phyloP scores from a whole-genome alignment of 2,888 invertebrate species.

The Netelia virgata region DNA sequence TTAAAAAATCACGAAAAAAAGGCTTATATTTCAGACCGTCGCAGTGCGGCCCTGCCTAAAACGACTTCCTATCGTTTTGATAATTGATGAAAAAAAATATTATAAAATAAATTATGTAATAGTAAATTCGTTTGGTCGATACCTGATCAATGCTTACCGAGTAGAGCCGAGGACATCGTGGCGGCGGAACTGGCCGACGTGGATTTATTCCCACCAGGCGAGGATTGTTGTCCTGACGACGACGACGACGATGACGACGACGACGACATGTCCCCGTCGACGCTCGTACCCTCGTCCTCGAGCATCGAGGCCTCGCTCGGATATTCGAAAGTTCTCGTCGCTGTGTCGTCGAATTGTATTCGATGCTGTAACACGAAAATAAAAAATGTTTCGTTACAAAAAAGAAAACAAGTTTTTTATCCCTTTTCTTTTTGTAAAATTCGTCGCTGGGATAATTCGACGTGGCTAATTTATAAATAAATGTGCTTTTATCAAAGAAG shows the following conservation, averaged over 20 bases:
- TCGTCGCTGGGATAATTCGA: slow-evolving; percentile 10
- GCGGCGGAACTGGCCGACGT: slow-evolving; percentile 75
- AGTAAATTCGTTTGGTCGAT: slow-evolving; percentile 48
- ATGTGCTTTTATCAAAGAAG: slow-evolving; percentile 54
- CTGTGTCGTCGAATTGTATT: slow-evolving; percentile 95
- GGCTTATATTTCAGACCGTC: too few relatives aligned
- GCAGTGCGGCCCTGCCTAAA: too few relatives aligned
- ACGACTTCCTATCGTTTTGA: too few relatives aligned
- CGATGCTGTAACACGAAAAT: slow-evolving; percentile 88
- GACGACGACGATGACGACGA: slow-evolving; percentile 64
- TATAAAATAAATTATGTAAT: not conserved
- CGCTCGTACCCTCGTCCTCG: slow-evolving; percentile 86
- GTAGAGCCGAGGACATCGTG: slow-evolving; percentile 79
- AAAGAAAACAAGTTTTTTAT: not conserved
- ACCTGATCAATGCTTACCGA: slow-evolving; percentile 77
- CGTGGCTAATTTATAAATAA: slow-evolving; percentile 63
- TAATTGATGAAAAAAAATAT: too few relatives aligned
- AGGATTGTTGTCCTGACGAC: slow-evolving; percentile 76
- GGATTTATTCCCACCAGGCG: slow-evolving; percentile 76
- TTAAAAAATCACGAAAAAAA: too few relatives aligned
- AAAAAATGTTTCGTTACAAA: slow-evolving; percentile 50
- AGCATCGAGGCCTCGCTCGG: slow-evolving; percentile 95
- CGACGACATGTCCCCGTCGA: slow-evolving; percentile 80
- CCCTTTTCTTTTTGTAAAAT: not conserved
- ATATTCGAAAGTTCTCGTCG: slow-evolving; percentile 96